Conservation (phyloP, 2,797 vertebrate species). For the Thaleichthys pacificus region DNA sequence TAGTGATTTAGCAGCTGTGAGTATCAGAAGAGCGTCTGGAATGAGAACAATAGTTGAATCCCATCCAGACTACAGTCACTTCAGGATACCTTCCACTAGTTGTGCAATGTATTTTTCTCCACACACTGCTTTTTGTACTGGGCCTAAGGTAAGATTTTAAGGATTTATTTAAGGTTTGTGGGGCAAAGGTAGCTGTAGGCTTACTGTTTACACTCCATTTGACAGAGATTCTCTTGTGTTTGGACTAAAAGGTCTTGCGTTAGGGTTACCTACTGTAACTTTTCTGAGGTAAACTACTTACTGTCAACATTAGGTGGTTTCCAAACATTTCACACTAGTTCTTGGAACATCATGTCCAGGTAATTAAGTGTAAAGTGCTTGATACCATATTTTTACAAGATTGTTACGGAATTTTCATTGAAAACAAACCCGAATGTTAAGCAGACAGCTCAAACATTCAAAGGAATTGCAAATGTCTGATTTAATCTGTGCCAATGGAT, state of each 20-base stretch:
- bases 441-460: background rate
- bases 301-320: conserved; percentile 5
- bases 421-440: too few species aligned
- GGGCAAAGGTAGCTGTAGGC: conserved; percentile 3
- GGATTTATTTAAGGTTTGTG: conserved; percentile 15
- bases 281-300: background rate
- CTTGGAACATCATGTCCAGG: too few species aligned
- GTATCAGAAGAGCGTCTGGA: conserved; percentile 3
- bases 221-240: background rate
- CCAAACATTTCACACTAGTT: background rate
- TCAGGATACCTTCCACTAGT: conserved; percentile 26
- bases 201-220: background rate
- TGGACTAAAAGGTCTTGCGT: background rate
- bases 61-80: conserved; percentile 27
- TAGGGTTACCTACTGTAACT: background rate
- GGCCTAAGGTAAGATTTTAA: conserved; percentile 1
- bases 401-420: too few species aligned
- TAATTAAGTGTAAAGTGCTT: too few species aligned
- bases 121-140: background rate
- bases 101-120: conserved; percentile 8
- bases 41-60: conserved; percentile 37
- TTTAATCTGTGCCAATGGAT: background rate
- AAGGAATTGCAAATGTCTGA: background rate
- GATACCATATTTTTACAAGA: too few species aligned
- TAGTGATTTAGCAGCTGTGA: background rate